Evolutionary conservation across 1,140 invertebrate genomes (phyloP).

Genomic region (Macrocentrus cingulum): DNA sequence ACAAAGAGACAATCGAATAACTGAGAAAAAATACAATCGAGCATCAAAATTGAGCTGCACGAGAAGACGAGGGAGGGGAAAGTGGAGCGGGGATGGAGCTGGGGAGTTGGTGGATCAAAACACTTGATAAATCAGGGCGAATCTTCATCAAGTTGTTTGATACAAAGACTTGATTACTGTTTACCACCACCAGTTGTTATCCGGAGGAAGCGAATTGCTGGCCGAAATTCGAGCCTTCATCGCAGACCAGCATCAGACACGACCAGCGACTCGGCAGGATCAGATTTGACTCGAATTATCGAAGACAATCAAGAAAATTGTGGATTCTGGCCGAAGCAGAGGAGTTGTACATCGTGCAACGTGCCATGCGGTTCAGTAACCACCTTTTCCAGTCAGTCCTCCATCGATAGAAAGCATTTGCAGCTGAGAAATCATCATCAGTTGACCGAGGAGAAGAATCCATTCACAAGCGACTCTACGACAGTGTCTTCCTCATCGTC

Average conservation of each 20-base stretch:
- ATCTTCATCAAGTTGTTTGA: constrained; percentile 14
- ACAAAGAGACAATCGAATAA: neutral
- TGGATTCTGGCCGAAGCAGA: neutral
- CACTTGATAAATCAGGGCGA: neutral
- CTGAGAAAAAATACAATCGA: constrained; percentile 1
- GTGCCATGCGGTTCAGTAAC: neutral
- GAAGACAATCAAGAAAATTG: constrained; percentile 8
- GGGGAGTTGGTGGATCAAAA: neutral
- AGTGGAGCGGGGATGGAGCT: constrained; percentile 6
- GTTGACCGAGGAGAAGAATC: neutral
- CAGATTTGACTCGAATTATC: constrained; percentile 2
- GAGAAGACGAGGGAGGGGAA: constrained; percentile 10
- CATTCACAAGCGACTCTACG: neutral
- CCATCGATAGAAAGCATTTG: neutral
- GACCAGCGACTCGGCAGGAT: constrained; percentile 19
- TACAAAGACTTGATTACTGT: constrained; percentile 23
- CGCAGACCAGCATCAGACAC: constrained; percentile 18
- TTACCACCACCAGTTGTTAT: constrained; percentile 31
- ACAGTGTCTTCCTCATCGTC: constrained; percentile 7
- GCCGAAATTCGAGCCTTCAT: neutral
- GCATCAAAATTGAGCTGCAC: constrained; percentile 29
- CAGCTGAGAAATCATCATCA: neutral
- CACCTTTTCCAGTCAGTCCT: constrained; percentile 18
- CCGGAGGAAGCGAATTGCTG: constrained; percentile 24
- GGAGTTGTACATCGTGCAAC: neutral